phyloP scores from a whole-genome alignment of 2,113 vertebrate genomes.

The Passer montanus region DNA sequence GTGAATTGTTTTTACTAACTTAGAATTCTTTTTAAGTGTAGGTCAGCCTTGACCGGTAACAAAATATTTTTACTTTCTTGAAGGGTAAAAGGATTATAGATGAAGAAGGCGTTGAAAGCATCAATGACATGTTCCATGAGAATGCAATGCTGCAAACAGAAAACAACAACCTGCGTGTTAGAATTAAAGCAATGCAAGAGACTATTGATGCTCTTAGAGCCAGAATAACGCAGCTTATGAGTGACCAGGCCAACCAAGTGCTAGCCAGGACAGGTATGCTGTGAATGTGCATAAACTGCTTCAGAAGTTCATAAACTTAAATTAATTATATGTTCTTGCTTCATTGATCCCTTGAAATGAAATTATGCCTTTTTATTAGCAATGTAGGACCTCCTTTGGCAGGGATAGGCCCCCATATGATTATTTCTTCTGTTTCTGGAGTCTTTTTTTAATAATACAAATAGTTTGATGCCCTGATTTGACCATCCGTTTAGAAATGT shows the following conservation, averaged over 20 bases:
- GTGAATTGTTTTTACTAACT: not conserved
- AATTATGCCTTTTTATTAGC: not conserved
- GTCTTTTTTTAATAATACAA: not conserved
- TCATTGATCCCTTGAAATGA: not conserved
- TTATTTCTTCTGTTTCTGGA: not conserved
- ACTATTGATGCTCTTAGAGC: constrained; percentile 88
- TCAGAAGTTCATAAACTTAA: not conserved
- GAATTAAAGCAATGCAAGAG: constrained; percentile 99
- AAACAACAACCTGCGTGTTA: constrained; percentile 92
- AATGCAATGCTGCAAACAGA: constrained; percentile 97
- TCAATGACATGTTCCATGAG: constrained; percentile 98
- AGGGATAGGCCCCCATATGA: not conserved
- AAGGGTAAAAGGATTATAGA: constrained; percentile 96
- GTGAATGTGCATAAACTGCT: not conserved
- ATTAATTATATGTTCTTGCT: not conserved
- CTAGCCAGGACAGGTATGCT: constrained; percentile 86
- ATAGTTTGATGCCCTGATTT: not conserved
- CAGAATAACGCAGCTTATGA: constrained; percentile 88
- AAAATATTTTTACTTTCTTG: constrained; percentile 11
- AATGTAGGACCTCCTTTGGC: not conserved
- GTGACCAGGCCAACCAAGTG: constrained; percentile 89
- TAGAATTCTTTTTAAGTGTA: not conserved
- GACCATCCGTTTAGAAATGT: not conserved
- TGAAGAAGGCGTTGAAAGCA: constrained; percentile 92
- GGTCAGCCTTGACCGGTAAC: not conserved